Conservation (phyloP, 2,113 vertebrate species). For the Rhipidura dahli region DNA sequence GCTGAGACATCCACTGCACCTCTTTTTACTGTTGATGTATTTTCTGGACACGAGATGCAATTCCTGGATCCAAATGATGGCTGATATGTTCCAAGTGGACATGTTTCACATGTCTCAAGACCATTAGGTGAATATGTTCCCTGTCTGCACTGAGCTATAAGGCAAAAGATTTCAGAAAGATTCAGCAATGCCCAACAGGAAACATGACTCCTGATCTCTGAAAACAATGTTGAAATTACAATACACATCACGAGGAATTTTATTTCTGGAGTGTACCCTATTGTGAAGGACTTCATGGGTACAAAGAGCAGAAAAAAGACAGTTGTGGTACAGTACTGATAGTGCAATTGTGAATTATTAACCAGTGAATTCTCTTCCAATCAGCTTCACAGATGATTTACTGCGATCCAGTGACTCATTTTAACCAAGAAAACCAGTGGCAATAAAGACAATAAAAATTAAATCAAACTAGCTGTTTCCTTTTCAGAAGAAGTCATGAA, state of each 20-base stretch:
- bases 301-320: background rate
- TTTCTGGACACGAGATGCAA: constrained; percentile 84
- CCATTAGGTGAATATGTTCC: constrained; percentile 91
- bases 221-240: background rate
- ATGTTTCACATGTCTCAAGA: constrained; percentile 94
- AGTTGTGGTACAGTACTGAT: background rate
- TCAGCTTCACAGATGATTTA: background rate
- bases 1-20: constrained; percentile 84
- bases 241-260: background rate
- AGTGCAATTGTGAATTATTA: background rate
- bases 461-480: background rate
- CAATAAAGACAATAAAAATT: background rate
- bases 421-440: background rate
- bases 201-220: background rate
- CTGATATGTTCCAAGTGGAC: constrained; percentile 90
- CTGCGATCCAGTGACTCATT: background rate
- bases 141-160: constrained; percentile 90
- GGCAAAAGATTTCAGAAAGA: constrained; percentile 1
- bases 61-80: constrained; percentile 79
- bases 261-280: background rate
- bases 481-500: background rate
- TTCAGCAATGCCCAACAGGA: background rate
- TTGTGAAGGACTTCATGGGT: background rate
- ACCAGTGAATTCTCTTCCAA: background rate
- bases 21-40: constrained; percentile 90